Conservation (phyloP, 2,888 invertebrate species). For the Hesperia comma region DNA sequence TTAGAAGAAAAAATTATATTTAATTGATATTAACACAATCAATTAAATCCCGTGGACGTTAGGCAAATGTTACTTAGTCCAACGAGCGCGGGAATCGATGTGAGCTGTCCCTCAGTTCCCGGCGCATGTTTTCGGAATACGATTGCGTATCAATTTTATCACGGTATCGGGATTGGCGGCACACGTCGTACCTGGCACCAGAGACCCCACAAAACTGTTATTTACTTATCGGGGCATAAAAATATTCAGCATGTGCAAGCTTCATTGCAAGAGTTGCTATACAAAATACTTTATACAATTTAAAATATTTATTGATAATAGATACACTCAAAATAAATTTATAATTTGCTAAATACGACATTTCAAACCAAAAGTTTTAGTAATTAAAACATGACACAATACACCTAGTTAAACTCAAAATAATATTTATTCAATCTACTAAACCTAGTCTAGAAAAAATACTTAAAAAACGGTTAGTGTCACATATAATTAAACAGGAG, state of each 20-base stretch:
- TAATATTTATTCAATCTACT: no score
- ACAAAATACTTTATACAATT: no score
- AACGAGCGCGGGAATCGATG: slow-evolving; percentile 47
- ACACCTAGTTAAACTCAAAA: no score
- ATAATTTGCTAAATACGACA: no score
- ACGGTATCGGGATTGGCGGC: slow-evolving; percentile 61
- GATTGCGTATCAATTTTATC: slow-evolving; percentile 69
- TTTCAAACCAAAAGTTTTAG: no score
- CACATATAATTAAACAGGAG: slow-evolving; percentile 31
- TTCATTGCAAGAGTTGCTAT: no score
- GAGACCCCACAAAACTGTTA: slow-evolving; percentile 46
- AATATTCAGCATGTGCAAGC: not conserved
- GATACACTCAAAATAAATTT: no score
- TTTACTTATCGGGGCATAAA: slow-evolving; percentile 1
- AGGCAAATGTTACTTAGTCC: not conserved
- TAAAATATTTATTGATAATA: no score
- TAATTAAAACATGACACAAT: no score
- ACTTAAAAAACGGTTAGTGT: not conserved
- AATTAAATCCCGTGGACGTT: not conserved
- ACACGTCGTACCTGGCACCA: slow-evolving; percentile 70
- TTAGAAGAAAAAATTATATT: slow-evolving; percentile 8
- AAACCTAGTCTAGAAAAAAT: not conserved
- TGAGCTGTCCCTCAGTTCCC: slow-evolving; percentile 59
- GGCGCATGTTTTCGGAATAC: slow-evolving; percentile 46
- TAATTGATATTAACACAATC: slow-evolving; percentile 7